Evolutionary conservation across 2,888 invertebrate species (phyloP), one percentile per base, ranked within the genome.

Genomic region (Alcis repandata): DNA sequence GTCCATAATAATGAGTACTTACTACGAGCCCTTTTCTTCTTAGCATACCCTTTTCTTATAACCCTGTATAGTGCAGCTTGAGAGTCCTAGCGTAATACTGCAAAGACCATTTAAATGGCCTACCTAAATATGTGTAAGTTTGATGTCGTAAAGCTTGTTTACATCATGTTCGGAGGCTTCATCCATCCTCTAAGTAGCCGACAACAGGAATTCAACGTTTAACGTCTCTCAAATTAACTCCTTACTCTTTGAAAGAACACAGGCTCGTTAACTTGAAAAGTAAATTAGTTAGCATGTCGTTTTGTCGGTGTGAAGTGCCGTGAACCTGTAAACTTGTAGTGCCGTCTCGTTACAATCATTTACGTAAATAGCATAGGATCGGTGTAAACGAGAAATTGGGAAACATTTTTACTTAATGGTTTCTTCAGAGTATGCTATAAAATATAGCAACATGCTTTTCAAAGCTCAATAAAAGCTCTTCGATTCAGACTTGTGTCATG

Each of bases 311-410:
- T 56, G 43, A 63, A 59, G 41, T 57, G 65, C 59, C 13, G 46
- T 52, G 65, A 70, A 68, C 66, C 69, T 68, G 71, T 69, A 67
- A 72, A 72, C n/a, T n/a, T n/a, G n/a, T n/a, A n/a, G 69, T 65
- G 56, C 56, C 54, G 71, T 70, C 67, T 71, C 68, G 76, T 74
- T 67, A 78, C 76, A 81, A 79, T 83, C 73, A 80, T 80, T 77
- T 78, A 77, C 63, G 79, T 78, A 79, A 82, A 83, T 80, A 82
- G 74, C 77, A 79, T 71, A 72, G 68, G 70, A 70, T 19, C 36
- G 70, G 71, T 67, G 79, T 79, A 80, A 82, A 83, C 82, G 82
- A 68, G 66, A 67, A 36, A 78, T 83, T 83, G 80, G 71, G 84
- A 77, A 85, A 86, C 73, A 40, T n/a, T 22, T 20, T 17, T 33